Conservation (phyloP, 2,113 vertebrate genomes). For the Nanorana parkeri region DNA sequence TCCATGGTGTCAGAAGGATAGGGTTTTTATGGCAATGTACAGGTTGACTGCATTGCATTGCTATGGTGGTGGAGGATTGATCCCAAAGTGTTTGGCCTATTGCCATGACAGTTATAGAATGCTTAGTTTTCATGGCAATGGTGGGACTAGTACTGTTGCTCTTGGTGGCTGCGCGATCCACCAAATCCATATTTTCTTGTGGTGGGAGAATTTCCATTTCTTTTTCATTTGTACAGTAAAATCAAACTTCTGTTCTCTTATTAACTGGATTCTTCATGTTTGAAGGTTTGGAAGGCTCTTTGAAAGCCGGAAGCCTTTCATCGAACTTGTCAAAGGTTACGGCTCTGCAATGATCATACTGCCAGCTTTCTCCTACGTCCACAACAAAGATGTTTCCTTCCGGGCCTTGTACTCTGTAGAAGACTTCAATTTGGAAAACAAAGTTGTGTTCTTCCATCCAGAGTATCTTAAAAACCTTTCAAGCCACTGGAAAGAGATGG, state of each 20-base stretch:
- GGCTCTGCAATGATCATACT: conserved; percentile 32
- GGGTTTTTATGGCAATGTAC: too few species aligned
- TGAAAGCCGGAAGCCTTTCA: not conserved
- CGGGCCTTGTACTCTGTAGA: conserved; percentile 4
- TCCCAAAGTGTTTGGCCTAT: too few species aligned
- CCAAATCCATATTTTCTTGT: not conserved
- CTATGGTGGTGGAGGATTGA: too few species aligned
- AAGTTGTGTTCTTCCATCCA: conserved; percentile 53
- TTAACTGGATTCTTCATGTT: not conserved
- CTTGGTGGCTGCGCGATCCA: not conserved
- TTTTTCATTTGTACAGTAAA: not conserved
- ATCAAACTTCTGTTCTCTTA: too few species aligned
- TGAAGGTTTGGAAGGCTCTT: not conserved
- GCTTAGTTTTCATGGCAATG: too few species aligned
- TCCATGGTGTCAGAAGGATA: too few species aligned
- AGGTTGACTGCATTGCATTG: too few species aligned
- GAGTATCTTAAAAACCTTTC: conserved; percentile 46
- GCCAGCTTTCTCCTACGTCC: conserved; percentile 47
- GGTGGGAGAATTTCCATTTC: not conserved
- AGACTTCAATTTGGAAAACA: conserved; percentile 42
- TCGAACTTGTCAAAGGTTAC: not conserved
- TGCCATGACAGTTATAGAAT: too few species aligned
- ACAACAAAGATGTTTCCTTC: conserved; percentile 7
- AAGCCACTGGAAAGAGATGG: conserved; percentile 39
- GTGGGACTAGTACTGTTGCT: too few species aligned